phyloP scores from a whole-genome alignment of 2,113 vertebrate genomes.

The Struthidea cinerea region DNA sequence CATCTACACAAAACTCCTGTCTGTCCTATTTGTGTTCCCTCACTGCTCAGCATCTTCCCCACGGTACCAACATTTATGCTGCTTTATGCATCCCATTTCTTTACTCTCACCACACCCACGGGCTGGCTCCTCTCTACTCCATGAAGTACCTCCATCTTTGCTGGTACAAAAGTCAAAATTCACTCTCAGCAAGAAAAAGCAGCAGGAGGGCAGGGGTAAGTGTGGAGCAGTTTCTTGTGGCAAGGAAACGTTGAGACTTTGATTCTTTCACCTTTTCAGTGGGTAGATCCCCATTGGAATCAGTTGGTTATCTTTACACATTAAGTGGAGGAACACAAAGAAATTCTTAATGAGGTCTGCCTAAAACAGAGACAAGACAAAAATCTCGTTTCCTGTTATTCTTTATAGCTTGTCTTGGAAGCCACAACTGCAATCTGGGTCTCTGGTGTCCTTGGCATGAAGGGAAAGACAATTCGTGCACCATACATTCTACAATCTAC shows the following conservation, averaged over 20 bases:
- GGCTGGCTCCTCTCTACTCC: not conserved
- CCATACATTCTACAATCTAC: not conserved
- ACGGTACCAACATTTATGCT: not conserved
- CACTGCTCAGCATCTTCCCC: not conserved
- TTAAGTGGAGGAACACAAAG: not conserved
- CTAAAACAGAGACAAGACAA: not conserved
- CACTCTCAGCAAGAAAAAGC: not conserved
- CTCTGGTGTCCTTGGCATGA: not conserved
- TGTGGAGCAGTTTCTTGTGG: not conserved
- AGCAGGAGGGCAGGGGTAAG: not conserved
- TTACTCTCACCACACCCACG: not conserved
- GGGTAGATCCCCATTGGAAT: not conserved
- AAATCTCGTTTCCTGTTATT: not conserved
- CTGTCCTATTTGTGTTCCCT: not conserved
- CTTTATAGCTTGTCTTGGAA: not conserved
- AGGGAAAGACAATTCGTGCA: not conserved
- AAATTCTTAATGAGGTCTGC: not conserved
- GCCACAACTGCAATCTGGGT: not conserved
- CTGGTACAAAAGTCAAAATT: not conserved
- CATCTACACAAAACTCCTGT: not conserved
- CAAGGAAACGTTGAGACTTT: not conserved
- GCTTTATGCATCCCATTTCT: not conserved
- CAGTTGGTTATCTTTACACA: not conserved
- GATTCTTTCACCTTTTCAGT: not conserved
- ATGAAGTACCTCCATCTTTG: not conserved